These are phyloP conservation scores for Notamacropus eugenii DNA, from an alignment of 2,797 vertebrate species.

Conservation along the genomic window DNA sequence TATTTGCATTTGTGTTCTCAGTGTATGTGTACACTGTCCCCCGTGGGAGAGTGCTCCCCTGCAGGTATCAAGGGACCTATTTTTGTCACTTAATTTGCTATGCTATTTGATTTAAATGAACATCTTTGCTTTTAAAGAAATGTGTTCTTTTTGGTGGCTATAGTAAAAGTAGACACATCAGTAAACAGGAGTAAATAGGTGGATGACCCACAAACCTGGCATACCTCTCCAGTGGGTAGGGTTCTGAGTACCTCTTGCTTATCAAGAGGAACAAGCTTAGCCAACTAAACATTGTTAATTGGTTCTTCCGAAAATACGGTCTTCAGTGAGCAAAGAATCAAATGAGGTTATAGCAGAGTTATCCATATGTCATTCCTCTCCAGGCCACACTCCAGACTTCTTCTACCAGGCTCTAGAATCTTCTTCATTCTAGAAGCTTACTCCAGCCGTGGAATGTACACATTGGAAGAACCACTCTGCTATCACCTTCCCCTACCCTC, in stretches of 20 bases:
- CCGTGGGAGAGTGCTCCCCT: background rate
- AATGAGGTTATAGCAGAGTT: background rate
- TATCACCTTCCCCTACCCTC: background rate
- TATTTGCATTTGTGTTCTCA: background rate
- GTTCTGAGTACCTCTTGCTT: background rate
- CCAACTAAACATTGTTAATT: background rate
- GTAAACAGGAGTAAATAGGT: background rate
- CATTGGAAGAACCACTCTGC: background rate
- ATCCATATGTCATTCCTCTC: background rate
- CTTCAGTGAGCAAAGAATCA: background rate
- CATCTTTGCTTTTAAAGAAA: background rate
- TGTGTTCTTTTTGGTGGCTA: background rate
- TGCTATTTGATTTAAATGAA: background rate
- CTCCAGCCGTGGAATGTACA: background rate
- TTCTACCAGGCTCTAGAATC: background rate
- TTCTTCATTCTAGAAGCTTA: background rate
- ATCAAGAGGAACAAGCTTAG: background rate
- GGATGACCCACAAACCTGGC: background rate
- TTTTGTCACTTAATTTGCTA: background rate
- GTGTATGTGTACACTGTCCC: background rate
- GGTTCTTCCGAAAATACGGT: background rate
- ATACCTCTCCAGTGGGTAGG: background rate
- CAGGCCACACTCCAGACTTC: background rate
- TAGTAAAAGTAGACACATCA: background rate
- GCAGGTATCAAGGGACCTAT: background rate